A percentile compares a stretch with the other conserved stretches of the same genome.
These are phyloP conservation scores for Hydrolagus affinis DNA, from an alignment of 2,113 vertebrate genomes.

Conservation along the genomic window DNA sequence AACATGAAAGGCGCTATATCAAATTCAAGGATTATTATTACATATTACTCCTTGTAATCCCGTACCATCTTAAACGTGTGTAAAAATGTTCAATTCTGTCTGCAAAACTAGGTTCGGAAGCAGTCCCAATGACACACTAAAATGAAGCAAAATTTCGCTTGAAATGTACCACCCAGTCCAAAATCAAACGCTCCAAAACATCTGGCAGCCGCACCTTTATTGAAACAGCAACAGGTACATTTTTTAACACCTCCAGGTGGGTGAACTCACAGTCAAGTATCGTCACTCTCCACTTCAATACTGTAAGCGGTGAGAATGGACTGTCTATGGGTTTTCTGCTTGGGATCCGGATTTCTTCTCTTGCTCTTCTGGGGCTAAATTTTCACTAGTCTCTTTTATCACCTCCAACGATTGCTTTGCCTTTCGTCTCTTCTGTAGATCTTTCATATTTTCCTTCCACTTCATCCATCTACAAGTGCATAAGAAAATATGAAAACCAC, in stretches of 20 bases:
- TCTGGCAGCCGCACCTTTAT: constrained; percentile 22
- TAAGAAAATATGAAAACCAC: background rate
- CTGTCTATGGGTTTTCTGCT: background rate
- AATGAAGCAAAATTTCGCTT: background rate
- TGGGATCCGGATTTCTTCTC: no score
- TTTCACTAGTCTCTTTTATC: no score
- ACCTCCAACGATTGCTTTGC: background rate
- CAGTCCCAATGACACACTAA: background rate
- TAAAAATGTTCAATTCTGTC: background rate
- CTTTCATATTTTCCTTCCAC: background rate
- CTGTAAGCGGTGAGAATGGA: background rate
- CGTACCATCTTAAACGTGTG: no score
- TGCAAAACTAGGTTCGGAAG: background rate
- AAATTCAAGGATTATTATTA: no score
- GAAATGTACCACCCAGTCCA: background rate
- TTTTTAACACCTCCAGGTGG: background rate
- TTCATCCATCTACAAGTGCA: background rate
- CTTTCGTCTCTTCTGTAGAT: background rate
- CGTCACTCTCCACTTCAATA: background rate
- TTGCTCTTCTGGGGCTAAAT: background rate
- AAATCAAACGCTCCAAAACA: background rate
- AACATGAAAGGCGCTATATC: no score
- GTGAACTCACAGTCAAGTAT: background rate
- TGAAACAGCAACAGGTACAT: background rate
- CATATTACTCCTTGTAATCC: no score